These are phyloP conservation scores for Heteromormyrus szaboi DNA, from an alignment of 2,797 vertebrate genomes.

Conservation along the genomic window DNA sequence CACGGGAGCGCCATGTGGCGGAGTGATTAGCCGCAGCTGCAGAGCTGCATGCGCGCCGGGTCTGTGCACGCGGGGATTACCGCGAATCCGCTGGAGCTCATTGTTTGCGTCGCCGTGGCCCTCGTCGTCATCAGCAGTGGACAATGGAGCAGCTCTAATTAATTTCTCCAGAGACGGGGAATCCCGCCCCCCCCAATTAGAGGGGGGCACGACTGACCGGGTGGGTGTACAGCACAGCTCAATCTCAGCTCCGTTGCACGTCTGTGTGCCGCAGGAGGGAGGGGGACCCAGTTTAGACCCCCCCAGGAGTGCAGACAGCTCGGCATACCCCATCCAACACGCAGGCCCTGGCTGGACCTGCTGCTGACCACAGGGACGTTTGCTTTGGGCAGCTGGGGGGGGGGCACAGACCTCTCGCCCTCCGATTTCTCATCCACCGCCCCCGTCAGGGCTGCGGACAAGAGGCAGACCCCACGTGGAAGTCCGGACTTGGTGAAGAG, in stretches of 20 bases:
- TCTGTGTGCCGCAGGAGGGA: background rate
- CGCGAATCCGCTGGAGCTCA: conserved; percentile 46
- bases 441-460: background rate
- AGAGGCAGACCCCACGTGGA: conserved; percentile 40
- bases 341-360: background rate
- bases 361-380: background rate
- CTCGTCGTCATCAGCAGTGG: conserved; percentile 53
- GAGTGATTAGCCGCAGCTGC: conserved; percentile 56
- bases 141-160: conserved; percentile 72
- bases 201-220: background rate
- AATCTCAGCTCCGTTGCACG: background rate
- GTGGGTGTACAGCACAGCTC: background rate
- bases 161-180: conserved; percentile 38
- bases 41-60: conserved; percentile 47
- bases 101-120: conserved; percentile 56
- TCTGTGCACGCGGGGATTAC: conserved; percentile 65
- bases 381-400: background rate
- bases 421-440: background rate
- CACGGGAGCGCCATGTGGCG: conserved; percentile 61
- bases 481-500: background rate
- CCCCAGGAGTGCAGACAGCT: background rate
- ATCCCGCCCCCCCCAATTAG: background rate
- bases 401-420: background rate
- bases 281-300: background rate
- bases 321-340: background rate